Evolutionary conservation across 2,888 invertebrate genomes (phyloP).

Genomic region (Aphrophora alni): DNA sequence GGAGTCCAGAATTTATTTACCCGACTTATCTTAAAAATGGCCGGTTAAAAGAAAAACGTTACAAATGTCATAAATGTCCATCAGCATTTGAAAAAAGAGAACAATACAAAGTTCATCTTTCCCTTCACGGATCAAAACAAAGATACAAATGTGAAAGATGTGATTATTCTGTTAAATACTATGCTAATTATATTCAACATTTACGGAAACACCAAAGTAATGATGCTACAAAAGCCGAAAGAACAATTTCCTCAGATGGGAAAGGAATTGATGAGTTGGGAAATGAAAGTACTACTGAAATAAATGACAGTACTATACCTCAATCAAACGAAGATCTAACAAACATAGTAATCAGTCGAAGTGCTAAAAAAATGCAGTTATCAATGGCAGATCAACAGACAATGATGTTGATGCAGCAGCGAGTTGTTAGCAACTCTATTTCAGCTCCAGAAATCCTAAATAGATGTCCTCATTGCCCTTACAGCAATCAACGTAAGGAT

Average conservation of each 20-base stretch:
- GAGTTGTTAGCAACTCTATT: slow-evolving; percentile 57
- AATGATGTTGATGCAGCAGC: slow-evolving; percentile 64
- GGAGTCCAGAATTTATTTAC: slow-evolving; percentile 78
- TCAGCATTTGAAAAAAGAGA: slow-evolving; percentile 86
- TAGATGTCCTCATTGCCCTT: slow-evolving; percentile 81
- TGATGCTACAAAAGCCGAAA: slow-evolving; percentile 51
- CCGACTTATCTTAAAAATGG: slow-evolving; percentile 78
- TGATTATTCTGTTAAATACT: slow-evolving; percentile 88
- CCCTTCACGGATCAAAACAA: slow-evolving; percentile 83
- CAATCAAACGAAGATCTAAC: slow-evolving; percentile 24
- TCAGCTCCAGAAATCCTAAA: slow-evolving; percentile 68
- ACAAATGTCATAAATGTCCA: slow-evolving; percentile 85
- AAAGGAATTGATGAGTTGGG: slow-evolving; percentile 18
- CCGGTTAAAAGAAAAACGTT: slow-evolving; percentile 75
- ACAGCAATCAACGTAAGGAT: slow-evolving; percentile 74
- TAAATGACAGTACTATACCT: neutral
- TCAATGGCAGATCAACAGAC: slow-evolving; percentile 69
- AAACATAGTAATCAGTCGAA: slow-evolving; percentile 26
- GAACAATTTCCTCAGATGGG: slow-evolving; percentile 27
- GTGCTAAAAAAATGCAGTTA: slow-evolving; percentile 62
- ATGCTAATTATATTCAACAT: slow-evolving; percentile 84
- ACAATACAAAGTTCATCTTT: slow-evolving; percentile 82
- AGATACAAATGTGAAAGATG: slow-evolving; percentile 82
- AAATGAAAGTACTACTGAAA: slow-evolving; percentile 22
- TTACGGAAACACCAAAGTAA: slow-evolving; percentile 78